Percentiles rank a stretch among this genome's conserved stretches.
Conservation (phyloP, 2,797 vertebrate genomes). For the Echiichthys vipera region DNA sequence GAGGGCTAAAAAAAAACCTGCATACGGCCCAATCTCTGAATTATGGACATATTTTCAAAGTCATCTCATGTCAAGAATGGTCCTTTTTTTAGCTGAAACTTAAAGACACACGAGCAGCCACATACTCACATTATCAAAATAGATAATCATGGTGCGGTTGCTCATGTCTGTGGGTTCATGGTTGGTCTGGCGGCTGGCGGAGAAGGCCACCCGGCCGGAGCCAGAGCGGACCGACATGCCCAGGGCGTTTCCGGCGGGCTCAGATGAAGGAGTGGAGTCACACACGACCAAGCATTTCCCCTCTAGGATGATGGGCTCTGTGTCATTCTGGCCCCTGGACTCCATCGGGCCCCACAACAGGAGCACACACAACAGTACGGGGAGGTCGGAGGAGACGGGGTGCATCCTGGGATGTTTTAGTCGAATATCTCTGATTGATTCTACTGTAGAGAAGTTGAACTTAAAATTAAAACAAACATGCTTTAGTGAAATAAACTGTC, state of each 20-base stretch:
- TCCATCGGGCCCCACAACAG: constrained; percentile 70
- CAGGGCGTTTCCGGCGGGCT: constrained; percentile 82
- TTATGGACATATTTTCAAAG: no score
- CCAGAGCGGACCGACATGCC: constrained; percentile 87
- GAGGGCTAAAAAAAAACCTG: no score
- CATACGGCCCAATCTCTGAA: no score
- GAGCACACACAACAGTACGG: constrained; percentile 63
- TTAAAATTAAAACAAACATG: constrained; percentile 44
- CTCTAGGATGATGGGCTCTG: constrained; percentile 87
- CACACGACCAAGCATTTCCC: constrained; percentile 88
- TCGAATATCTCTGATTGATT: constrained; percentile 24
- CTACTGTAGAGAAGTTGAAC: constrained; percentile 1
- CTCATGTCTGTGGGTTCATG: constrained; percentile 89
- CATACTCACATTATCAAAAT: constrained; percentile 86
- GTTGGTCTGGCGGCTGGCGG: constrained; percentile 87
- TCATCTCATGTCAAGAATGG: no score
- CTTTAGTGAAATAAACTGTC: constrained; percentile 14
- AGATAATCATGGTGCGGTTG: constrained; percentile 89
- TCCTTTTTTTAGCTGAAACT: no score
- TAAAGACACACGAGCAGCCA: not conserved
- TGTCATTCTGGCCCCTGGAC: constrained; percentile 84
- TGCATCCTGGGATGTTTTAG: constrained; percentile 54
- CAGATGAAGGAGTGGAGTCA: constrained; percentile 85
- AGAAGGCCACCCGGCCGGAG: constrained; percentile 85
- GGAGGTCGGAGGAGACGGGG: constrained; percentile 52